Evolutionary conservation across 2,888 invertebrate genomes (phyloP).

Genomic region (Orchesella flavescens): DNA sequence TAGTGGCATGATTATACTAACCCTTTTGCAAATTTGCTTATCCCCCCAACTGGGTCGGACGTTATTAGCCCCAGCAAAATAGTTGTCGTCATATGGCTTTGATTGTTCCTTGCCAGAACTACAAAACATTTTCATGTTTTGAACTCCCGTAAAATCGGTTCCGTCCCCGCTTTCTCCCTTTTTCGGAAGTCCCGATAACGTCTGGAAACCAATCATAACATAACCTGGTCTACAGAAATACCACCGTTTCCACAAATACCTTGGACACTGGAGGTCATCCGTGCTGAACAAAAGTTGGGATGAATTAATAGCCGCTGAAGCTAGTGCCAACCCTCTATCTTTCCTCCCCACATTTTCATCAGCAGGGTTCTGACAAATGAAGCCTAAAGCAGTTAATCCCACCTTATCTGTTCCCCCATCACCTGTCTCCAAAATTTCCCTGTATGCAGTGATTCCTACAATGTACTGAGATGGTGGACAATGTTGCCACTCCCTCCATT

Average conservation of each 20-base stretch:
- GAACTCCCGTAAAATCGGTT: no score
- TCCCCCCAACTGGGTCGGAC: not conserved
- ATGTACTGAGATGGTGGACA: conserved; percentile 41
- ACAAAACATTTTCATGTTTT: not conserved
- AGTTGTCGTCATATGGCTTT: not conserved
- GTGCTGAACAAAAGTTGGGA: not conserved
- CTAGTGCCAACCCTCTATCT: not conserved
- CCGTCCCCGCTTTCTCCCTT: no score
- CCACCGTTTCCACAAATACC: conserved; percentile 7
- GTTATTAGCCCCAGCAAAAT: not conserved
- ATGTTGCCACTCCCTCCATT: conserved; percentile 34
- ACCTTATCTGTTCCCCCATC: conserved; percentile 33
- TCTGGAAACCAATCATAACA: conserved; percentile 4
- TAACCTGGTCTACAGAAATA: not conserved
- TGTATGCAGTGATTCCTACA: conserved; percentile 51
- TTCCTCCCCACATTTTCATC: conserved; percentile 12
- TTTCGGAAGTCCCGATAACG: no score
- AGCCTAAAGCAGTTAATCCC: conserved; percentile 40
- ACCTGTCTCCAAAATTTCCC: conserved; percentile 31
- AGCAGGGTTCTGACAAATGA: conserved; percentile 11
- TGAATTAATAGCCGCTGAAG: no score
- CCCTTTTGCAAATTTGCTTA: not conserved
- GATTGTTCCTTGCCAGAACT: not conserved
- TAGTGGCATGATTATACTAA: not conserved
- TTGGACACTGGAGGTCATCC: not conserved